A percentile compares a stretch with the other conserved stretches of the same genome.
These are phyloP conservation scores for Cyaniris semiargus DNA, from an alignment of 2,888 invertebrate species.

Conservation along the genomic window DNA sequence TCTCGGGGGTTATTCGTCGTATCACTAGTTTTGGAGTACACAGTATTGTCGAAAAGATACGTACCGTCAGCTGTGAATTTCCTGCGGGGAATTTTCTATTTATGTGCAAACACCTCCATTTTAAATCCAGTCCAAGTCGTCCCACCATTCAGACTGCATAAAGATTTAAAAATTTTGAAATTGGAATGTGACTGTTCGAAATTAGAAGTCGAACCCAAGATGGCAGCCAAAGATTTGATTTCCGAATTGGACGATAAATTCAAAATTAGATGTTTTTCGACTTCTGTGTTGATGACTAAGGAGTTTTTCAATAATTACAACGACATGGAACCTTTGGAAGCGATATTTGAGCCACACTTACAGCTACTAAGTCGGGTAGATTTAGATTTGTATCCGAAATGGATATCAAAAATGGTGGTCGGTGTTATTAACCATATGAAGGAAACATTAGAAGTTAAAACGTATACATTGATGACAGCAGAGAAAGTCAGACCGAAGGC, in stretches of 20 bases:
- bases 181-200: conserved; percentile 75
- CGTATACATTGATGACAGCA: conserved; percentile 78
- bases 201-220: conserved; percentile 59
- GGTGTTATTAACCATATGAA: conserved; percentile 71
- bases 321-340: conserved; percentile 65
- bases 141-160: conserved; percentile 84
- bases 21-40: conserved; percentile 88
- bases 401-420: conserved; percentile 70
- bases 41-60: conserved; percentile 87
- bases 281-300: conserved; percentile 77
- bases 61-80: conserved; percentile 91
- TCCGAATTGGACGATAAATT: conserved; percentile 81
- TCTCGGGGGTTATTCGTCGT: conserved; percentile 88
- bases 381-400: conserved; percentile 82
- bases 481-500: conserved; percentile 89
- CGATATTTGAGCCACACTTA: conserved; percentile 78
- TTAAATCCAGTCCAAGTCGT: conserved; percentile 82
- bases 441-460: conserved; percentile 74
- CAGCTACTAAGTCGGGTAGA: conserved; percentile 80
- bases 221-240: conserved; percentile 81
- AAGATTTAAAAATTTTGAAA: conserved; percentile 79
- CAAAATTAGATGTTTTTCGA: conserved; percentile 82
- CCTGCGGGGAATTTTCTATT: conserved; percentile 86
- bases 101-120: conserved; percentile 83
- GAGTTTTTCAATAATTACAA: conserved; percentile 80